phyloP scores from a whole-genome alignment of 2,888 invertebrate species.

The Oeneis ivallda region DNA sequence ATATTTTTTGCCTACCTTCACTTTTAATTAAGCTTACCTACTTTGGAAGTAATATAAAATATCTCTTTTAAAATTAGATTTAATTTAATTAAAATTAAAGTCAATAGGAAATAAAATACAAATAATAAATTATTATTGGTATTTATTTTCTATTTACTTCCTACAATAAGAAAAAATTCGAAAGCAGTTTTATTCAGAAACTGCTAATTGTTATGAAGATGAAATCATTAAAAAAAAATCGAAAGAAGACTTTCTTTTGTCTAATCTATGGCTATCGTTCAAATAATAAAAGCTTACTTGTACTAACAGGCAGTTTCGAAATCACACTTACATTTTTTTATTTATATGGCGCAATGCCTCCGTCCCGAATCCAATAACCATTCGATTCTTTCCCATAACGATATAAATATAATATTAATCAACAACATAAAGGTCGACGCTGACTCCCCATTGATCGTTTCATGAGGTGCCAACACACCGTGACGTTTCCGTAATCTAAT shows the following conservation, averaged over 20 bases:
- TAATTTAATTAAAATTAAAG: no score
- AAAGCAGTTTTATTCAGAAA: no score
- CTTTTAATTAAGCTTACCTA: conserved; percentile 57
- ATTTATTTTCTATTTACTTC: no score
- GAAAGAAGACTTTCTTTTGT: no score
- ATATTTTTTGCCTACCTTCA: conserved; percentile 57
- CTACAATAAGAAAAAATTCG: no score
- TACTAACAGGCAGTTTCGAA: no score
- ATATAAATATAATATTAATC: conserved; percentile 69
- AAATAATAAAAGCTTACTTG: no score
- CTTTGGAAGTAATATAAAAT: conserved; percentile 13
- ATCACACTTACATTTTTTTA: neutral
- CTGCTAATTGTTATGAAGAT: no score
- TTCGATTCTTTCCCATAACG: conserved; percentile 62
- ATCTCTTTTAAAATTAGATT: neutral
- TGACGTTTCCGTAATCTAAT: conserved; percentile 76
- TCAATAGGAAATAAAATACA: no score
- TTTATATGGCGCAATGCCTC: conserved; percentile 7
- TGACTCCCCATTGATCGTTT: conserved; percentile 76
- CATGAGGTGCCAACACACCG: conserved; percentile 69
- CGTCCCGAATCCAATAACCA: conserved; percentile 33
- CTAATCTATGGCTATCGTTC: no score
- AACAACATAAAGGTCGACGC: conserved; percentile 58
- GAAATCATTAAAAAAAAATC: no score
- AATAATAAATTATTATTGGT: no score